Base-by-base conservation (phyloP, 2,113 vertebrate genomes). In the Peucedramus taeniatus region DNA sequence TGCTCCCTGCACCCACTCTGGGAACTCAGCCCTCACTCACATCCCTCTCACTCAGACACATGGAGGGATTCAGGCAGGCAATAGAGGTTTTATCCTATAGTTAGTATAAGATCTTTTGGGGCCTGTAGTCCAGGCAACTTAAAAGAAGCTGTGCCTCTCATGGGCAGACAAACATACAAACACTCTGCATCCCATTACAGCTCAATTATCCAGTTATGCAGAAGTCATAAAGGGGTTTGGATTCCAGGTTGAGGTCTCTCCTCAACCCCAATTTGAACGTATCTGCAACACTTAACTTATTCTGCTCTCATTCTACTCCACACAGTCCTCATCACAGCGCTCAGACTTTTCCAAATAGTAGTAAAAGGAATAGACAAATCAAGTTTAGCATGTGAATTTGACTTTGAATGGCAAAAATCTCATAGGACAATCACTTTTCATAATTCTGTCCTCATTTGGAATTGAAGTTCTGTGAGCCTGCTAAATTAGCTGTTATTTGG, bases 1-100 rank as follows among this genome's bases (percentile, higher is more conserved):
- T 8, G 39, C 76, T 92, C 75, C 88, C 94, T 81, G 84, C 79
- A 92, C 75, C 61, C 93, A n/a, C 68, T 56, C 95, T 89, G 92
- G 93, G 71, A 90, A 93, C 86, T 81, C 83, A 44, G 90, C 83
- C 61, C 66, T 87, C 44, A 20, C 28, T 81, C 39, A 19, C 57
- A 72, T 63, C 81, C 40, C 80, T 83, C 71, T 74, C 45, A 35
- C 42, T 92, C 57, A 71, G 18, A 42, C 5, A 0, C 76, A 74
- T 4, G 24, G 47, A 71, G n/a, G 53, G 76, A 69, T 82, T 80
- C 56, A 37, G 66, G 68, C 54, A 95, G 33, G 49, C 66, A 96
- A 57, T 8, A 79, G 71, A 74, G 85, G 68, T 39, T 82, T 87
- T 77, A 63, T 79, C 76, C n/a, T 35, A 11, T 7, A 76, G 45